Percentiles rank a stretch among this genome's conserved stretches.
phyloP scores from a whole-genome alignment of 2,797 vertebrate genomes.

The Pangasius djambal region DNA sequence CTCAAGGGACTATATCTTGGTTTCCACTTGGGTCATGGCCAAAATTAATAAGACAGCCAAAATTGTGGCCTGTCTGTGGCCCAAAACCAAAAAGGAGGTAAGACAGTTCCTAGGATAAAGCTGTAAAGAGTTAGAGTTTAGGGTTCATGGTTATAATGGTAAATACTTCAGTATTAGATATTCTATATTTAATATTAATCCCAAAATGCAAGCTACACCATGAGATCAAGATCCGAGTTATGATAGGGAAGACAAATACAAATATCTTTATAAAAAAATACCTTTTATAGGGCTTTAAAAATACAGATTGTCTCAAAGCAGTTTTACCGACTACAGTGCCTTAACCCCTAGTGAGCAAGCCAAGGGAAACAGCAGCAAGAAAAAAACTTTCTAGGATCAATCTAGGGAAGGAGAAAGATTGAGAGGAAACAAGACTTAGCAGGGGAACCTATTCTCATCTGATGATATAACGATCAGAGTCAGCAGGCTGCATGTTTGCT shows the following conservation, averaged over 20 bases:
- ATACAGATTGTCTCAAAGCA: background rate
- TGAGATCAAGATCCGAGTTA: background rate
- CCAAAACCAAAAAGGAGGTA: background rate
- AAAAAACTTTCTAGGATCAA: slow-evolving; percentile 2
- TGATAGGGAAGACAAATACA: background rate
- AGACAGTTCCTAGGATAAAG: background rate
- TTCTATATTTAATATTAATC: background rate
- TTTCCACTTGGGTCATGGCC: background rate
- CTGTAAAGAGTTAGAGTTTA: background rate
- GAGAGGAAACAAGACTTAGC: slow-evolving; percentile 9
- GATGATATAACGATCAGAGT: background rate
- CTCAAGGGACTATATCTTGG: background rate
- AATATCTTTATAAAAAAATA: background rate
- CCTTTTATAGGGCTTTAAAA: too few species aligned
- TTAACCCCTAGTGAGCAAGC: background rate
- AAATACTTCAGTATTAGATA: background rate
- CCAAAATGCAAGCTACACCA: background rate
- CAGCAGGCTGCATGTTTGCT: background rate
- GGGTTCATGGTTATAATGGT: background rate
- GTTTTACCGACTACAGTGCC: background rate
- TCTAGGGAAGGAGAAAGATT: background rate
- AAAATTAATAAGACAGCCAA: background rate
- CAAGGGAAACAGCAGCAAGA: background rate
- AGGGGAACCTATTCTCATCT: background rate
- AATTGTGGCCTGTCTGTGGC: background rate